phyloP scores from a whole-genome alignment of 2,888 invertebrate genomes.

The Abrostola triplasia region DNA sequence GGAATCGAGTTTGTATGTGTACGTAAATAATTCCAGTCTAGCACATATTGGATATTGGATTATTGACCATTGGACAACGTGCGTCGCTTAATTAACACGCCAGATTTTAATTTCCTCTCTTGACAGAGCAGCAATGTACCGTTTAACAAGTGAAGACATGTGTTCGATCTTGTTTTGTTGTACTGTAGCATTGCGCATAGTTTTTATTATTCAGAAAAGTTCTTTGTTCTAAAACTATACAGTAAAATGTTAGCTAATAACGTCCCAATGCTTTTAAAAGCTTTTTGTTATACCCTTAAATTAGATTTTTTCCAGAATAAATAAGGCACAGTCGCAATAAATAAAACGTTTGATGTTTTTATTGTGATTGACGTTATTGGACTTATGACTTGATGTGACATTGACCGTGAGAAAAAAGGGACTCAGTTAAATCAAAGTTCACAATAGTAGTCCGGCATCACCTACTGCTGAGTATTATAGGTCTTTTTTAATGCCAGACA shows the following conservation, averaged over 20 bases:
- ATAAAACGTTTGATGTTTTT: no score
- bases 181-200: neutral
- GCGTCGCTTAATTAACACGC: slow-evolving; percentile 55
- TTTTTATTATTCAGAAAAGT: neutral
- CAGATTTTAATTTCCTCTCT: slow-evolving; percentile 59
- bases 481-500: no score
- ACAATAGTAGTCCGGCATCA: no score
- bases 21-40: slow-evolving; percentile 36
- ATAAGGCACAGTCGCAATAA: no score
- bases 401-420: no score
- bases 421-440: no score
- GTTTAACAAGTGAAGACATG: slow-evolving; percentile 27
- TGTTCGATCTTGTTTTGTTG: slow-evolving; percentile 7
- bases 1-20: slow-evolving; percentile 34
- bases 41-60: slow-evolving; percentile 37
- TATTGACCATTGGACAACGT: slow-evolving; percentile 40
- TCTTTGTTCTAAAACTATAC: no score
- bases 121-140: slow-evolving; percentile 31
- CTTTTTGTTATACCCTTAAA: neutral
- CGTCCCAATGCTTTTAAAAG: neutral
- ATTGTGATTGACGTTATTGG: no score
- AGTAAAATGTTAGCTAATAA: neutral
- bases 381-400: no score
- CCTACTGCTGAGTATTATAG: no score
- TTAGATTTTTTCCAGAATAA: no score